Percentiles rank a stretch among this genome's conserved stretches.
These are phyloP conservation scores for Thereva unica DNA, from an alignment of 2,888 invertebrate genomes.

Conservation along the genomic window DNA sequence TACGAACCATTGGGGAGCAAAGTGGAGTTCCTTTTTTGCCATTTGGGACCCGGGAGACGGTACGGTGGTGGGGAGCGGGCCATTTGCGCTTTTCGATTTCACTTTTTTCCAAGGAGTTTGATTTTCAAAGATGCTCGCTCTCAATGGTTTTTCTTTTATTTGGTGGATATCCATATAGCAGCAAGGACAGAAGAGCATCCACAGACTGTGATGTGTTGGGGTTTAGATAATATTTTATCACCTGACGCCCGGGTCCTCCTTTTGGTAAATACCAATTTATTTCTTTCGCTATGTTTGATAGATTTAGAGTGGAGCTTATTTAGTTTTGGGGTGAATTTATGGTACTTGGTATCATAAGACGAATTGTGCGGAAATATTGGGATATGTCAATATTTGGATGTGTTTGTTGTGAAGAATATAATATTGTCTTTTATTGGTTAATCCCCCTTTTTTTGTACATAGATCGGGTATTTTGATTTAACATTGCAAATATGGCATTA, in stretches of 20 bases:
- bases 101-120: constrained; percentile 5
- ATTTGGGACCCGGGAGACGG: no score
- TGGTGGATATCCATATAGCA: not conserved
- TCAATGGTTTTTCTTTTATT: constrained; percentile 12
- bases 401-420: no score
- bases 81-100: constrained; percentile 25
- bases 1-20: not conserved
- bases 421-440: no score
- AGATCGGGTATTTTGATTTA: no score
- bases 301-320: not conserved
- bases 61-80: not conserved
- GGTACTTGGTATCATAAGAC: no score
- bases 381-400: no score
- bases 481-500: no score
- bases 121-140: no score
- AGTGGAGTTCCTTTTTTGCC: not conserved
- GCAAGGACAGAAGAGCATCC: not conserved
- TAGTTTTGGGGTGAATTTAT: no score
- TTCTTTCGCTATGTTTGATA: constrained; percentile 7
- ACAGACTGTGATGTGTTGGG: constrained; percentile 11
- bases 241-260: constrained; percentile 31
- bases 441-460: no score
- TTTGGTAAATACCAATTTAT: constrained; percentile 31
- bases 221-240: constrained; percentile 38
- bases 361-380: no score